Conservation (phyloP, 2,113 vertebrate genomes). For the Electrona antarctica region DNA sequence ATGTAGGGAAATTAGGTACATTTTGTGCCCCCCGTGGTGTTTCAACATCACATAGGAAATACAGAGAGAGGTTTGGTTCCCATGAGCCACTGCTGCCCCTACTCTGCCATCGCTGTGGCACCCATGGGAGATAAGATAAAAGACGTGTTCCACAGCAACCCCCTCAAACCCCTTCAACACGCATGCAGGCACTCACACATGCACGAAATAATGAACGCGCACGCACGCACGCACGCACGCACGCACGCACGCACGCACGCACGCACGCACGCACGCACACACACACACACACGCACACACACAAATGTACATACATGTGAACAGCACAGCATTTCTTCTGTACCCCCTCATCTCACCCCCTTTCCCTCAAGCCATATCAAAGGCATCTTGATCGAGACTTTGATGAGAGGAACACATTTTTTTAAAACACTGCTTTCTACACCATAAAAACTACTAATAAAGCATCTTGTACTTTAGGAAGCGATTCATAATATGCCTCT, state of each 20-base stretch:
- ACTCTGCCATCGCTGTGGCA: constrained; percentile 65
- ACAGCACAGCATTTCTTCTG: constrained; percentile 60
- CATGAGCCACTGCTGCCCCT: constrained; percentile 72
- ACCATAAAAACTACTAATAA: constrained; percentile 45
- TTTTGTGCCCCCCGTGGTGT: constrained; percentile 42
- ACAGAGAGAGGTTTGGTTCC: constrained; percentile 66
- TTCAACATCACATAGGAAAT: constrained; percentile 65
- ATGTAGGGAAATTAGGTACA: constrained; percentile 46
- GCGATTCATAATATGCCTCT: constrained; percentile 43
- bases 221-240: background rate
- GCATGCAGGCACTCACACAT: background rate
- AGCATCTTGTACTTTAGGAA: constrained; percentile 31
- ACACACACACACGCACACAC: background rate
- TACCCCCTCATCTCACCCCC: constrained; percentile 53
- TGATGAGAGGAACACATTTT: constrained; percentile 70
- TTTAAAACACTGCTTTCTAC: constrained; percentile 52
- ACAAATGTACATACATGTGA: background rate
- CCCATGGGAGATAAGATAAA: constrained; percentile 81
- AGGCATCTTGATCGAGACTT: constrained; percentile 73
- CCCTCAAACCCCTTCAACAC: constrained; percentile 23
- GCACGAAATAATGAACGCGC: constrained; percentile 2
- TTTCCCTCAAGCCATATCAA: constrained; percentile 68
- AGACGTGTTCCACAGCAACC: constrained; percentile 68
- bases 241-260: constrained; percentile 4
- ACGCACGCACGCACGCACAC: constrained; percentile 8